Percentiles rank a stretch among this genome's conserved stretches.
Conservation (phyloP, 2,888 invertebrate genomes). For the Mesorhabditis spiculigera region DNA sequence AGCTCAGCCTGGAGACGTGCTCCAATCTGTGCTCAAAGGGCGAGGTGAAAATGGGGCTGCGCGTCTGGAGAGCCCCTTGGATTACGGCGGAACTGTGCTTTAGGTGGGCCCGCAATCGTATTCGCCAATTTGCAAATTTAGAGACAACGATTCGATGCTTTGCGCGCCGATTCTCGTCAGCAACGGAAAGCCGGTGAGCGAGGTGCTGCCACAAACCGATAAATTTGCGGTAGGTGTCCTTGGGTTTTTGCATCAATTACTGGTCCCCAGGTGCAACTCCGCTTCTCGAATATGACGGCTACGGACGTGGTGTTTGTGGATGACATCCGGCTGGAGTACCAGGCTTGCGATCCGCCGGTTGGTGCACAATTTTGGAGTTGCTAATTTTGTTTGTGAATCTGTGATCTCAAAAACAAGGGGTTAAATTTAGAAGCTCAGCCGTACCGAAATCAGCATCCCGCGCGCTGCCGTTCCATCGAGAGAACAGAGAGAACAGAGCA, state of each 20-base stretch:
- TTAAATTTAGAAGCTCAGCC: not conserved
- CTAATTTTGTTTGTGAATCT: not conserved
- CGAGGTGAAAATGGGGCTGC: slow-evolving; percentile 25
- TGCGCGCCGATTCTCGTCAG: slow-evolving; percentile 30
- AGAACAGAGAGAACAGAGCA: slow-evolving; percentile 7
- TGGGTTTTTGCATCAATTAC: not conserved
- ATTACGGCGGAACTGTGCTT: slow-evolving; percentile 33
- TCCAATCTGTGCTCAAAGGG: slow-evolving; percentile 25
- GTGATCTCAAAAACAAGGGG: not conserved
- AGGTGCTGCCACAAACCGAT: slow-evolving; percentile 29
- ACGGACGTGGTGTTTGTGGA: slow-evolving; percentile 35
- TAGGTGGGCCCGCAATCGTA: slow-evolving; percentile 17
- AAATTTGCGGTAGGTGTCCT: slow-evolving; percentile 24
- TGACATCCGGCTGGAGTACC: slow-evolving; percentile 23
- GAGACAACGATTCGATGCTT: slow-evolving; percentile 27
- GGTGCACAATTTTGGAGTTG: not conserved
- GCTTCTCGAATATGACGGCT: slow-evolving; percentile 35
- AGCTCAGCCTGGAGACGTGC: slow-evolving; percentile 21
- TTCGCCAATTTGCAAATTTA: slow-evolving; percentile 12
- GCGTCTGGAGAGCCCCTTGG: slow-evolving; percentile 29
- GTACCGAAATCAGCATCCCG: not conserved
- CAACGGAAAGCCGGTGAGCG: slow-evolving; percentile 29
- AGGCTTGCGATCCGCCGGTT: slow-evolving; percentile 17
- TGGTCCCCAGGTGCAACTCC: slow-evolving; percentile 27
- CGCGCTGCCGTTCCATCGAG: not conserved